These are phyloP conservation scores for Drosophila repletoides DNA, from an alignment of 1,140 invertebrate genomes.

Conservation along the genomic window DNA sequence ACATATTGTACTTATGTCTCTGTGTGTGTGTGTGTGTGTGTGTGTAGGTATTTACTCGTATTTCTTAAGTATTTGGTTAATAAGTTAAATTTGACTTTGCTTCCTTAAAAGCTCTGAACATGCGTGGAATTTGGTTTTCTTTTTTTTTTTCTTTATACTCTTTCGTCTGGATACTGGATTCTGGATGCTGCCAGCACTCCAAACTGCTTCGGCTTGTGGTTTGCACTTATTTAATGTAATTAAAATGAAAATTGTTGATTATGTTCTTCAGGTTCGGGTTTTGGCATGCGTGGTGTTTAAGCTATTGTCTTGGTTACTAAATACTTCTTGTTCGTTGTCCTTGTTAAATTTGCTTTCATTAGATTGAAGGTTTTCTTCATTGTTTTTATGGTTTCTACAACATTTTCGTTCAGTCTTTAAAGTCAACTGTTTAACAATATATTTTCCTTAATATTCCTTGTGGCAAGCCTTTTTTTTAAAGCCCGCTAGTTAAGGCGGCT, in stretches of 20 bases:
- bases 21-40: conserved; percentile 36
- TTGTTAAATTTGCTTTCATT: conserved; percentile 9
- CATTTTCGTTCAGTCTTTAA: conserved; percentile 67
- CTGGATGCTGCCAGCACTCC: too few species aligned
- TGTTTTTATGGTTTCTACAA: conserved; percentile 18
- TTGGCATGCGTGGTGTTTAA: conserved; percentile 5
- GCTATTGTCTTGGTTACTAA: conserved; percentile 33
- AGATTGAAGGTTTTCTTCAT: conserved; percentile 16
- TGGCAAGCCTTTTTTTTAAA: conserved; percentile 77
- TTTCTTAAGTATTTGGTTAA: conserved; percentile 62
- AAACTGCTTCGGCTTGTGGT: conserved; percentile 19
- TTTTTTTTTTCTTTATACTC: too few species aligned
- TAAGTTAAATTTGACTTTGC: conserved; percentile 72
- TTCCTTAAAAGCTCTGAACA: conserved; percentile 20
- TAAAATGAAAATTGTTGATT: conserved; percentile 4
- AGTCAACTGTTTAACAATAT: conserved; percentile 60
- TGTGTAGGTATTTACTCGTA: conserved; percentile 17
- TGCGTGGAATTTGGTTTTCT: conserved; percentile 26
- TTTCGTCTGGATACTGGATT: not conserved
- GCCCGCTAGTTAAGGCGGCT: conserved; percentile 59
- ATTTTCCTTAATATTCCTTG: conserved; percentile 55
- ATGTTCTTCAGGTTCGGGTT: not conserved
- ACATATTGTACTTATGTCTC: conserved; percentile 6
- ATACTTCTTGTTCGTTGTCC: not conserved
- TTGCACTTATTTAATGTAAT: conserved; percentile 25